phyloP scores from a whole-genome alignment of 2,888 invertebrate species.

The Thalpophila matura region DNA sequence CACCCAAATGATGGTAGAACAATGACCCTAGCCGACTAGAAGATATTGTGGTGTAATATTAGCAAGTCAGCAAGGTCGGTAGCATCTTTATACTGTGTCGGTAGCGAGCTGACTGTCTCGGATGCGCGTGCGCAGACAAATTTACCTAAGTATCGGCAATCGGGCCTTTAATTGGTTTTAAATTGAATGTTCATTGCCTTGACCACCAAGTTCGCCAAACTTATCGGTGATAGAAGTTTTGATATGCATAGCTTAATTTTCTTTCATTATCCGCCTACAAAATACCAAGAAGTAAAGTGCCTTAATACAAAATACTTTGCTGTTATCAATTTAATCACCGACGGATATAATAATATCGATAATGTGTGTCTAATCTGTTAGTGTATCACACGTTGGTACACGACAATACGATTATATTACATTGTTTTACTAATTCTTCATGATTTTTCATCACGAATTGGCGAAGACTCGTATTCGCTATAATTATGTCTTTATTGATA shows the following conservation, averaged over 20 bases:
- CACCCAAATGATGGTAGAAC: too few relatives aligned
- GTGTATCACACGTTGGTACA: conserved; percentile 8
- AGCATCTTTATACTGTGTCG: too few relatives aligned
- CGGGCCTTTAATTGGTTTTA: too few relatives aligned
- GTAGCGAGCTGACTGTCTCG: too few relatives aligned
- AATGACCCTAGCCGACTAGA: too few relatives aligned
- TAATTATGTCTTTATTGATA: background rate
- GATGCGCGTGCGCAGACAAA: too few relatives aligned
- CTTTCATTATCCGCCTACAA: background rate
- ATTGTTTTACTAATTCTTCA: conserved; percentile 27
- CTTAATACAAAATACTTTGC: background rate
- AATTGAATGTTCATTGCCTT: too few relatives aligned
- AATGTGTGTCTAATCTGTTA: conserved; percentile 22
- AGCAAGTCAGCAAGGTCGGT: too few relatives aligned
- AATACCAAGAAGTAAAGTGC: background rate
- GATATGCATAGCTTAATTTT: background rate
- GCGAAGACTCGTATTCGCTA: background rate
- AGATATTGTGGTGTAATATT: too few relatives aligned
- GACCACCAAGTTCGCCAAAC: too few relatives aligned
- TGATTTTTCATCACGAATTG: conserved; percentile 8
- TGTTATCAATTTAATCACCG: conserved; percentile 19
- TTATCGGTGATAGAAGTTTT: too few relatives aligned
- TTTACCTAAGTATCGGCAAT: too few relatives aligned
- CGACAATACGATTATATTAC: conserved; percentile 5
- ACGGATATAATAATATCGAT: conserved; percentile 11